phyloP scores from a whole-genome alignment of 1,140 invertebrate species.

The Dendrolimus punctatus region DNA sequence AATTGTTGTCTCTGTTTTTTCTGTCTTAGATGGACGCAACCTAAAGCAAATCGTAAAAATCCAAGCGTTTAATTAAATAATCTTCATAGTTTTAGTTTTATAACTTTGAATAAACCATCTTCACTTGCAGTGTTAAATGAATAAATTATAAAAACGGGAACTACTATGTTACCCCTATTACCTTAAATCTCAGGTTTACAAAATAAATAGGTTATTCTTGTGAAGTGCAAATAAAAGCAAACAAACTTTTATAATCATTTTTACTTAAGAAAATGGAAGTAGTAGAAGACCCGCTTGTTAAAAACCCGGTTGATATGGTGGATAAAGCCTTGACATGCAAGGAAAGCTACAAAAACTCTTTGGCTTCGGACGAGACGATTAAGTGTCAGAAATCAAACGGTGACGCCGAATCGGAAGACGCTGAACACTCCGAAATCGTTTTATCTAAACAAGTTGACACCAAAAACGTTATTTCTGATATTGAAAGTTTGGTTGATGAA shows the following conservation, averaged over 20 bases:
- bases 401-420: slow-evolving; percentile 21
- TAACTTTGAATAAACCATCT: no score
- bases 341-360: slow-evolving; percentile 20
- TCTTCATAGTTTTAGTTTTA: no score
- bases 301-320: slow-evolving; percentile 20
- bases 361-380: slow-evolving; percentile 25
- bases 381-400: slow-evolving; percentile 54
- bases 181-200: no score
- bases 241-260: neutral
- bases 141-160: neutral
- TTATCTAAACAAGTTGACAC: slow-evolving; percentile 4
- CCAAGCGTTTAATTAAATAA: no score
- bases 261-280: slow-evolving; percentile 38
- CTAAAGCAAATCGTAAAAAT: no score
- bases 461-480: slow-evolving; percentile 7
- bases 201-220: slow-evolving; percentile 5
- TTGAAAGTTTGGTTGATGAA: slow-evolving; percentile 10
- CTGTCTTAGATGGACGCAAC: no score
- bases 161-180: neutral
- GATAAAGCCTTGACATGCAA: slow-evolving; percentile 23
- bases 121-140: no score
- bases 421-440: slow-evolving; percentile 4
- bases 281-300: slow-evolving; percentile 33
- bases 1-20: neutral
- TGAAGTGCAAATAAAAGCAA: slow-evolving; percentile 4